phyloP scores from a whole-genome alignment of 2,113 vertebrate genomes.

The Paradisaea rubra region DNA sequence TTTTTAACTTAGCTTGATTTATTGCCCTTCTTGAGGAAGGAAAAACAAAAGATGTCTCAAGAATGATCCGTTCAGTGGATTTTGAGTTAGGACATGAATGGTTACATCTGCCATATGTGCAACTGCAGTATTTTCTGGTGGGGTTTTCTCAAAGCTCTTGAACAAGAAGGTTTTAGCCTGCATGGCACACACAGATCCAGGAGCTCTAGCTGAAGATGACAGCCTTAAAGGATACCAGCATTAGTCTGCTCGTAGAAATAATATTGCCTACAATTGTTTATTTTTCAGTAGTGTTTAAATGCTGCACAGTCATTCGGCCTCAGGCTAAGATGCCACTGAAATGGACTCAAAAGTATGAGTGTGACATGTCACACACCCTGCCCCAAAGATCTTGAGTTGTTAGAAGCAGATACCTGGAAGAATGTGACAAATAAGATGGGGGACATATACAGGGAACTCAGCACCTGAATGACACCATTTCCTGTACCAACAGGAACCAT shows the following conservation, averaged over 20 bases:
- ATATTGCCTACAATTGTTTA: background rate
- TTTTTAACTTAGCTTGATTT: slow-evolving; percentile 53
- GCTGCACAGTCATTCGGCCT: background rate
- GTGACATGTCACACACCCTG: background rate
- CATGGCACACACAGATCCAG: background rate
- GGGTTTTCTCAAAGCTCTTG: background rate
- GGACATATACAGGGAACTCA: background rate
- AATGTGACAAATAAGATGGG: background rate
- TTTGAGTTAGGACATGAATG: background rate
- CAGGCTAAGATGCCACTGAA: background rate
- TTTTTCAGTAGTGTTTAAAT: background rate
- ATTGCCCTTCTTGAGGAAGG: background rate
- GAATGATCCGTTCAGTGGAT: background rate
- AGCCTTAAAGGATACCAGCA: background rate
- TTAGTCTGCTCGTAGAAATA: background rate
- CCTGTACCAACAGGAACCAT: background rate
- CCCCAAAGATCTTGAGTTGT: background rate
- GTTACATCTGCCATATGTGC: background rate
- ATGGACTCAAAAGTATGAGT: background rate
- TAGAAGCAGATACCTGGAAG: background rate
- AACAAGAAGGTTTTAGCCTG: background rate
- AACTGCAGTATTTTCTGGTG: background rate
- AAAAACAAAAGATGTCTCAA: slow-evolving; percentile 18
- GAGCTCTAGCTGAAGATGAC: background rate
- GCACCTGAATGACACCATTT: background rate